phyloP scores from a whole-genome alignment of 2,113 vertebrate genomes.

The Campylorhamphus procurvoides region DNA sequence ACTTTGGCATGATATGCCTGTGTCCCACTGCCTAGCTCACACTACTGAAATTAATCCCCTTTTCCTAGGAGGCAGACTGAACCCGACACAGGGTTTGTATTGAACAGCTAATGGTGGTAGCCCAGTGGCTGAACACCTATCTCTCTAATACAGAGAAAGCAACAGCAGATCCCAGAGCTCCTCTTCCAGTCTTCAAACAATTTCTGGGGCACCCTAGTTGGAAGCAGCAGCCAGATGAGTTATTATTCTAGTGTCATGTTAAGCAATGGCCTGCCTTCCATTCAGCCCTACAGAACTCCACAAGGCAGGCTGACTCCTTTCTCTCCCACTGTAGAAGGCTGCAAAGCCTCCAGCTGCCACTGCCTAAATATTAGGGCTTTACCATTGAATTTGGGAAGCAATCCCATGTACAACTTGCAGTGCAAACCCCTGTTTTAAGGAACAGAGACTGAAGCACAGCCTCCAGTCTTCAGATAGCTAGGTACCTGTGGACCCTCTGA shows the following conservation, averaged over 20 bases:
- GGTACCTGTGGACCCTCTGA: background rate
- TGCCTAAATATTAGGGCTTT: background rate
- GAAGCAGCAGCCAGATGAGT: background rate
- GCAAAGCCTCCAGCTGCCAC: background rate
- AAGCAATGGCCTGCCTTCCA: background rate
- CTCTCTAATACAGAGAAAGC: background rate
- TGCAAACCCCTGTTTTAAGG: background rate
- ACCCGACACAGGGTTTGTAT: background rate
- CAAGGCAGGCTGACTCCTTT: background rate
- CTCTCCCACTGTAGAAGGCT: background rate
- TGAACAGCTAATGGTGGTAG: background rate
- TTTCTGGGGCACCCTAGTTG: background rate
- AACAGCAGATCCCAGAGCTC: background rate
- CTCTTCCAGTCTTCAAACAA: background rate
- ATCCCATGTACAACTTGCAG: rapidly evolving
- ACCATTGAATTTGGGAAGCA: background rate
- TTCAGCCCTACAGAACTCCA: background rate
- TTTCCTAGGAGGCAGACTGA: background rate
- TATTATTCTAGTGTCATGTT: background rate
- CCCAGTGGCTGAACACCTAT: background rate
- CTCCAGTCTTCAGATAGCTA: background rate
- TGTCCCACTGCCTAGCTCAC: background rate
- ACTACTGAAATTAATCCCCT: background rate
- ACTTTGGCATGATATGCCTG: background rate
- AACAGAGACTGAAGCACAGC: background rate